Conservation (phyloP, 2,797 vertebrate species). For the Melanotaenia parkinsoni region DNA sequence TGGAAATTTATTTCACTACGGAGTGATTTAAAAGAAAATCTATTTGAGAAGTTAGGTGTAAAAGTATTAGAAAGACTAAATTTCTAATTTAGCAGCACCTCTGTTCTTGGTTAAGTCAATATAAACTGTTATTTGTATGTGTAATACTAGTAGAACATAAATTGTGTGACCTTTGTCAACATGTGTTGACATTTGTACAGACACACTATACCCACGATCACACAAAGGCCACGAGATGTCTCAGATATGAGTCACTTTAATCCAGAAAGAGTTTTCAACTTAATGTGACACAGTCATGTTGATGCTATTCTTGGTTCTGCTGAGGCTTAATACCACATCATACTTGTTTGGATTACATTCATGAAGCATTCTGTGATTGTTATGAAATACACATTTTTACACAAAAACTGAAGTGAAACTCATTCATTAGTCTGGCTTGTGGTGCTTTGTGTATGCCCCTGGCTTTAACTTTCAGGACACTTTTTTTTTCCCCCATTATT, state of each 20-base stretch:
- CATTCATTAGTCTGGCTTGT: neutral
- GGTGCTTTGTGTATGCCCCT: constrained; percentile 13
- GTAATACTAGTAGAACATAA: neutral
- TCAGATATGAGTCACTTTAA: constrained; percentile 69
- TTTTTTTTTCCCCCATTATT: neutral
- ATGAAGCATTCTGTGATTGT: neutral
- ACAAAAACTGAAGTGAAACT: constrained; percentile 25
- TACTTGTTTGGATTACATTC: constrained; percentile 21
- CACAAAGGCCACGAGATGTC: constrained; percentile 42
- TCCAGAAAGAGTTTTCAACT: constrained; percentile 51
- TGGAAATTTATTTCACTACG: neutral
- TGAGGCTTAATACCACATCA: constrained; percentile 36
- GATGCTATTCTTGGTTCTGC: constrained; percentile 52
- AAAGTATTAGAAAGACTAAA: neutral
- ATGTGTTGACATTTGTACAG: constrained; percentile 3
- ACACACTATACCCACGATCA: neutral
- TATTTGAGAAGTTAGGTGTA: no score
- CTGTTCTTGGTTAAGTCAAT: neutral
- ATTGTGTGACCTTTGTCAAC: neutral
- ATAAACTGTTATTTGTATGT: constrained; percentile 1
- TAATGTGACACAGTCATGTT: constrained; percentile 37
- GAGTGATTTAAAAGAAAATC: no score
- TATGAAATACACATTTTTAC: constrained; percentile 11
- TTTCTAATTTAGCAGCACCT: neutral
- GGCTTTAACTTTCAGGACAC: neutral